Base-by-base conservation (phyloP, 2,797 vertebrate species). In the Oryzias dopingdopingensis region DNA sequence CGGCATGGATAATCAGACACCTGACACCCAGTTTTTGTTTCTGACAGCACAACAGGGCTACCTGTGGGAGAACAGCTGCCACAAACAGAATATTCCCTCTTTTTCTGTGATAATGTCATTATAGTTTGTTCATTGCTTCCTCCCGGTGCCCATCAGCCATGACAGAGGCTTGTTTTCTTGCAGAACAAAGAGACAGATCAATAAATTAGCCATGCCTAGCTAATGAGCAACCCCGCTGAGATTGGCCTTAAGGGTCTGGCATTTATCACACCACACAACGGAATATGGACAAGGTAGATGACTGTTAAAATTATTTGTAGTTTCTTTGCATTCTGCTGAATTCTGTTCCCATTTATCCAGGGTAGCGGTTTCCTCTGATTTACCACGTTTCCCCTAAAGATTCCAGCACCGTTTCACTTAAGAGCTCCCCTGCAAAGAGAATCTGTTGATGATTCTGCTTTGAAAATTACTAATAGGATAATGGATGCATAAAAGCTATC, bases 171-270 rank as follows among this genome's bases (percentile, higher is more conserved):
- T 40, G 52, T 75, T 76, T 72, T 54, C 51, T 66, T 54, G 52
- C 67, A 57, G 32, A 74, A 68, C 58, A 74, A 64, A 66, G 51
- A 56, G 40, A 57, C 41, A 6, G 59, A 77, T 86, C 79, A 62
- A 88, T 88, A 79, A 60, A 81, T 76, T 62, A 76, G 68, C 70
- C 65, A 62, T 17, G 52, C 68, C 52, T 49, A 55, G 32, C 48
- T 74, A 59, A 78, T 51, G 53, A 79, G 49, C 41, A 72, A 46
- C 46, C 71, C 47, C 56, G 13, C 55, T 26, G 41, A 29, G 22
- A 47, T 29, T 17, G 46, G 49, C 55, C 46, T 52, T 29, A 43
- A 56, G 55, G 67, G 58, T 43, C 56, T 51, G 8, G 47, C 40
- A 52, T 56, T 37, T 55, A 62, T 53, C 41, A 58, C 54, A 37